Evolutionary conservation across 2,113 vertebrate species (phyloP).

Genomic region (Theristicus caerulescens): DNA sequence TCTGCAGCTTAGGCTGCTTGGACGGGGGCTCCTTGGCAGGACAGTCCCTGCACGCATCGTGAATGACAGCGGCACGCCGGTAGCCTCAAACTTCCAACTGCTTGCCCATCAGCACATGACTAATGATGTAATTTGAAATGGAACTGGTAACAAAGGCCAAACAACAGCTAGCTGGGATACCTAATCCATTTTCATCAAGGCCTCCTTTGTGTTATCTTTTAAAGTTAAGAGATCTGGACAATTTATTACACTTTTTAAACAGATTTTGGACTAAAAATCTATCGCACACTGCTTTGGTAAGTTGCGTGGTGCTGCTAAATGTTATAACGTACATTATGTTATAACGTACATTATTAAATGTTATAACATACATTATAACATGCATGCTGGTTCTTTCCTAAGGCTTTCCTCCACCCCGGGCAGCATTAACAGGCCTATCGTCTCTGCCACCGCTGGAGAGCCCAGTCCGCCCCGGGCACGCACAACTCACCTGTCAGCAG

Average conservation of each 20-base stretch:
- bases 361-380: too few species aligned
- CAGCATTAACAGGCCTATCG: accelerated
- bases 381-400: neutral
- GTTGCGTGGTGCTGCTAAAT: accelerated
- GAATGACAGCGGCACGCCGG: accelerated
- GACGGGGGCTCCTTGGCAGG: neutral
- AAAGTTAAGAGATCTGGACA: neutral
- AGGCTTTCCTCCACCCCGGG: neutral
- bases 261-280: neutral
- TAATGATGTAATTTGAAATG: neutral
- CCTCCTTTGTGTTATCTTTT: neutral
- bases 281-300: neutral
- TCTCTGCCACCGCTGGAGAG: neutral
- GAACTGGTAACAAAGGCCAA: neutral
- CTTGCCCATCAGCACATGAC: neutral
- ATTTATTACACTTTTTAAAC: neutral
- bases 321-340: too few species aligned
- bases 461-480: accelerated
- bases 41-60: accelerated
- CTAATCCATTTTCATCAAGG: neutral
- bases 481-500: neutral
- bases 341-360: too few species aligned
- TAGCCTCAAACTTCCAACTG: neutral
- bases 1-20: neutral
- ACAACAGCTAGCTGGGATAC: neutral